Evolutionary conservation across 2,113 vertebrate genomes (phyloP).

Genomic region (Pterocles burchelli): DNA sequence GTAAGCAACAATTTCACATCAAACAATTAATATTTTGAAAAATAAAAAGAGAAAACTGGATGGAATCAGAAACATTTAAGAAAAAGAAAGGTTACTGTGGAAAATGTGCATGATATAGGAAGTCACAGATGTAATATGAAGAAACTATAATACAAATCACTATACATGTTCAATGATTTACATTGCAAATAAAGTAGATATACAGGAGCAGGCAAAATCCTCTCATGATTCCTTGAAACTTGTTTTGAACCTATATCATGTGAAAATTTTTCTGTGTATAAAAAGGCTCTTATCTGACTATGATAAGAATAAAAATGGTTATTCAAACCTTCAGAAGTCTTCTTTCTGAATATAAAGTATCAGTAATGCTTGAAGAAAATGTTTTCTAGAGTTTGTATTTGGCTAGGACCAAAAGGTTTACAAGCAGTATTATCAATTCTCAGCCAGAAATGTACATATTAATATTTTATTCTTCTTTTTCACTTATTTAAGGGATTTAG

Average conservation of each 20-base stretch:
- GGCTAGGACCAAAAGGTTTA: neutral
- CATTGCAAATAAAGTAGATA: neutral
- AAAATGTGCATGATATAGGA: neutral
- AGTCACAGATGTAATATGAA: neutral
- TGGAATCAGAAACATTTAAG: neutral
- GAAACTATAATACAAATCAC: neutral
- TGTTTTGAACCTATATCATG: neutral
- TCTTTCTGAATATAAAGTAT: neutral
- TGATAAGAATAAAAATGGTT: rapidly evolving
- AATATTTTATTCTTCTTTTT: neutral
- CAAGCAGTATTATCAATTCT: neutral
- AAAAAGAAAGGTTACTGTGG: neutral
- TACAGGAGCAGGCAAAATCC: neutral
- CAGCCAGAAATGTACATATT: neutral
- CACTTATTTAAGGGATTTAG: neutral
- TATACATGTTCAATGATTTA: neutral
- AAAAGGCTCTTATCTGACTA: neutral
- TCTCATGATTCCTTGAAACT: neutral
- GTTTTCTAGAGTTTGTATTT: neutral
- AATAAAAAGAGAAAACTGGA: neutral
- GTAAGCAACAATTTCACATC: neutral
- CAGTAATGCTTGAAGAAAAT: neutral
- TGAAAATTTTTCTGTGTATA: neutral
- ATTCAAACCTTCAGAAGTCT: neutral
- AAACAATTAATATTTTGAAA: neutral